Conservation (phyloP, 2,797 vertebrate genomes). For the Epinephelus coioides region DNA sequence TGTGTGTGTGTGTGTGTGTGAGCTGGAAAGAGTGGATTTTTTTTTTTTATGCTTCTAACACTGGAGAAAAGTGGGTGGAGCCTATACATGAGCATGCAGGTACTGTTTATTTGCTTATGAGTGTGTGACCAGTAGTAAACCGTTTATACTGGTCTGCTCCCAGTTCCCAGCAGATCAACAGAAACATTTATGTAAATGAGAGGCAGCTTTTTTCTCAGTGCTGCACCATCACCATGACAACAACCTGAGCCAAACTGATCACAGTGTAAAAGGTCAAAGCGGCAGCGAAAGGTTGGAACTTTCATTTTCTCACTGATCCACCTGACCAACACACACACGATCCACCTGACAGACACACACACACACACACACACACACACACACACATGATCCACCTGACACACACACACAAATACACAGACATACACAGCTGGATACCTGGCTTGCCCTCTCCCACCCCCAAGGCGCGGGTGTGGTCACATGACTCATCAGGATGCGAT, state of each 20-base stretch:
- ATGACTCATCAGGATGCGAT: conserved; percentile 66
- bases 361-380: conserved; percentile 7
- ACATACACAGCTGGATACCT: conserved; percentile 40
- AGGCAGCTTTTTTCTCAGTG: not conserved
- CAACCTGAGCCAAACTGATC: not conserved
- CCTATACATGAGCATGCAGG: not conserved
- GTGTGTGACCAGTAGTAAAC: not conserved
- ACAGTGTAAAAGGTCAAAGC: conserved; percentile 21
- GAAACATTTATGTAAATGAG: not conserved
- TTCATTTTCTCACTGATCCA: conserved; percentile 5
- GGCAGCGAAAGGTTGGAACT: not conserved
- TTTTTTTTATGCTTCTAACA: not conserved
- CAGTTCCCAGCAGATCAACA: conserved; percentile 4
- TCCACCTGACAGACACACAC: not conserved
- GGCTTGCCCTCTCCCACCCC: conserved; percentile 11
- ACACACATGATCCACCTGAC: not conserved
- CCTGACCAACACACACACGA: not conserved
- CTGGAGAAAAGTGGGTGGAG: conserved; percentile 1
- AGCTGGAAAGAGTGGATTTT: not conserved
- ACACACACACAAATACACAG: not conserved
- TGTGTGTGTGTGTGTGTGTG: not conserved
- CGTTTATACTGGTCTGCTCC: not conserved
- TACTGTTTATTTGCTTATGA: not conserved
- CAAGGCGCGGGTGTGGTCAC: conserved; percentile 51
- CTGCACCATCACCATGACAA: not conserved